Base-by-base conservation (phyloP, 2,113 vertebrate species). In the Cairina moschata region DNA sequence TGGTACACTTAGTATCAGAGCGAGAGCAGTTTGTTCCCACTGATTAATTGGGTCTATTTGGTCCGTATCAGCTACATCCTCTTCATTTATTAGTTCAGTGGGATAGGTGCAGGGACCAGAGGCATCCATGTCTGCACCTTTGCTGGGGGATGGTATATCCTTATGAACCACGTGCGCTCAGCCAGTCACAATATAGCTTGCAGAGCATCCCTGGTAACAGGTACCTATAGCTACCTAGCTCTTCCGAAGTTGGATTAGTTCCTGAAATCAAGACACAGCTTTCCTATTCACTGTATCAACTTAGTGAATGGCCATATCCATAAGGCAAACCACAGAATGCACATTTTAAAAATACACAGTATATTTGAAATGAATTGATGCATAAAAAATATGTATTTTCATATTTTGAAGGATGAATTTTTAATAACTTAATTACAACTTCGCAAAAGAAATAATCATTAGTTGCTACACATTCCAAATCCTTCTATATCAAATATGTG, bases 381-480 rank as follows among this genome's bases (percentile, higher is more conserved):
- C 44, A 76, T 60, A 83, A 67, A n/a, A 42, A 68, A 69, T 79
- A 86, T 50, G 29, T 55, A 54, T 67, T 94, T 92, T 79, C 74
- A 72, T 55, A 79, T 95, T 96, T 87, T 82, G 60, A 97, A 95
- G 78, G 72, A 94, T 95, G 28, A 88, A 92, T 91, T 97, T 93
- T 94, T 97, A 97, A 97, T 89, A 94, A 86, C 84, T 87, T 93
- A 96, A 94, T 91, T 96, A 88, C 38, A 94, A 76, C 40, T 62
- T 94, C 88, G 77, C 58, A 94, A 90, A 95, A 95, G 73, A 82
- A 96, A 83, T 71, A 95, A 94, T 90, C 56, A 88, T 97, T 95
- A 94, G 75, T 96, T 60, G 50, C 66, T 74, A 69, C 82, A 93
- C 76, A 28, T 63, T 91, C 46, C 13, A 68, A 76, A 96, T 66